Base-by-base conservation (phyloP, 2,113 vertebrate genomes). In the Nymphicus hollandicus region DNA sequence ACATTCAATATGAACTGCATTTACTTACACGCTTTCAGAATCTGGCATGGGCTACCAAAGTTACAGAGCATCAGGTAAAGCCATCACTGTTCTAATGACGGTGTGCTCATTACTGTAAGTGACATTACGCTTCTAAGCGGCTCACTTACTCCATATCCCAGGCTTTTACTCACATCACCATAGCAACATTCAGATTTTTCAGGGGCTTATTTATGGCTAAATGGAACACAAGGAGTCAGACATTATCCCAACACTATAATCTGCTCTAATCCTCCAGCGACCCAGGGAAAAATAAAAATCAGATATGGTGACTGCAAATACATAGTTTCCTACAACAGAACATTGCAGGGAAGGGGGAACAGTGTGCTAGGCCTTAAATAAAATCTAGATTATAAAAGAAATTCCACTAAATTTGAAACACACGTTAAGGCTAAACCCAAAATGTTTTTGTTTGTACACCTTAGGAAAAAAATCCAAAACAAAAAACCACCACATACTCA, bases 211-310 rank as follows among this genome's bases (percentile, higher is more conserved):
- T 97, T 97, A 96, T 96, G 91, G 98, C 95, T 92, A 78, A 97
- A 97, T 97, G 95, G 96, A 98, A 97, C 91, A 96, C 88, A 93
- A 97, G 91, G 76, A 97, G 93, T 96, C 91, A 95, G 93, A 96
- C 90, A 86, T 98, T 97, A 98, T 95, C 95, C 95, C 82, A 97
- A 97, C 84, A 69, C 95, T 91, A 84, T 98, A 98, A 98, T 98
- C 97, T 96, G 82, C 66, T 95, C 96, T 98, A 98, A 98, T 97
- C 96, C 91, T 93, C 87, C 85, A 91, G 76, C 46, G 5, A 96
- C 88, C 78, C 93, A 85, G 93, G 53, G 86, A 91, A 97, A 96
- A 84, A 97, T 69, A 93, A 91, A 96, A 96, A 95, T 92, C 92
- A 91, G 76, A 95, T 85, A 96, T 23, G 64, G 74, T n/a, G 15